A percentile compares a stretch with the other conserved stretches of the same genome.
Evolutionary conservation across 2,113 vertebrate species (phyloP).

Genomic region (Microtus ochrogaster): DNA sequence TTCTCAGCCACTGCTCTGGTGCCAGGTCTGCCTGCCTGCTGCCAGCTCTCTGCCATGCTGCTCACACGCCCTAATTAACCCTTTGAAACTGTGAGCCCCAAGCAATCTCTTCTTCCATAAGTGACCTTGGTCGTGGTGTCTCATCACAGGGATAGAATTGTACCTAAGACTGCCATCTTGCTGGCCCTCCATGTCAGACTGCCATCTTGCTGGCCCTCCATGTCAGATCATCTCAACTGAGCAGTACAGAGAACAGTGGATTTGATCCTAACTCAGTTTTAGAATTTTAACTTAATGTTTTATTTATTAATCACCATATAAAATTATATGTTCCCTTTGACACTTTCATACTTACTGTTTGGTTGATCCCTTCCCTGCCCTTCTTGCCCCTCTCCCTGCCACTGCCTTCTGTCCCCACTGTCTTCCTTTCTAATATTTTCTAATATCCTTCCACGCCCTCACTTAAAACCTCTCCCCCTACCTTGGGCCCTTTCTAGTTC

Average conservation of each 20-base stretch:
- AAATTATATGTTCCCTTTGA: background rate
- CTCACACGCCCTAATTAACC: background rate
- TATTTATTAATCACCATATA: background rate
- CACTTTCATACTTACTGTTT: background rate
- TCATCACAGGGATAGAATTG: background rate
- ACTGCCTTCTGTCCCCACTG: too few relatives aligned
- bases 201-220: background rate
- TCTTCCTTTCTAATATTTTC: background rate
- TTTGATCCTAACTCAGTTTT: background rate
- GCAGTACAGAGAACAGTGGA: background rate
- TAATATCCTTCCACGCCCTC: background rate
- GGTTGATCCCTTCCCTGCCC: background rate
- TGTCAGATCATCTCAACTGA: background rate
- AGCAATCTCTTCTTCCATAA: background rate
- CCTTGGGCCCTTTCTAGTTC: background rate
- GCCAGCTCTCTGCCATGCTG: background rate
- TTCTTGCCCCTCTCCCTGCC: background rate
- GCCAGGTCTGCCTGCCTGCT: background rate
- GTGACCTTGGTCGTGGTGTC: background rate
- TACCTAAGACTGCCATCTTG: background rate
- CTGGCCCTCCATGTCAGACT: background rate
- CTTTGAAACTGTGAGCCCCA: background rate
- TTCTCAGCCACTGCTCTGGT: background rate
- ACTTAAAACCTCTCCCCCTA: background rate
- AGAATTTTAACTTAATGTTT: background rate